Base-by-base conservation (phyloP, 2,888 invertebrate species). In the Parnassius mnemosyne region DNA sequence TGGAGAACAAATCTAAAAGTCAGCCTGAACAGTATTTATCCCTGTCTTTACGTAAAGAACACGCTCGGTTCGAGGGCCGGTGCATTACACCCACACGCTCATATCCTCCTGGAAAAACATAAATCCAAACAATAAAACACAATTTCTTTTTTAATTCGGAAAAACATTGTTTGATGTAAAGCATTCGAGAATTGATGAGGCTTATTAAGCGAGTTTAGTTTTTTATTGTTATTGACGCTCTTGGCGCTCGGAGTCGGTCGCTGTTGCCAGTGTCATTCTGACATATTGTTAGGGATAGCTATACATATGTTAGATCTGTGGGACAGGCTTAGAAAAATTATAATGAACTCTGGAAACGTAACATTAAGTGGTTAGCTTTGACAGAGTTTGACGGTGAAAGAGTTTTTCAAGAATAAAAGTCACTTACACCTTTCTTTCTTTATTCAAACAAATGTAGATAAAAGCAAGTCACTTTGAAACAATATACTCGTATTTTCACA, bases 51-150 rank as follows among this genome's bases (percentile, higher is more conserved):
- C 68, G 66, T 67, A 65, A 69, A 66, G 67, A 70, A 66, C 65
- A 65, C 59, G 68, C 66, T 62, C 67, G 65, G 69, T 60, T 67
- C 70, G 69, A 70, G 66, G 70, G 69, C 69, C 71, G 68, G 64
- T 58, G 64, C 58, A 66, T 66, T 66, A 72, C 72, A 70, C 72
- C 64, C 64, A 60, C 72, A 68, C 68, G 69, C 55, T 64, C 64
- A 65, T 67, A 68, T 69, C 69, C 69, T 70, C 71, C 68, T 63
- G 69, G 69, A 66, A 70, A 71, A 65, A 70, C 72, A 73, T 72
- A 72, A 73, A 73, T 72, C 68, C 67, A 61, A 61, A 66, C 63
- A 55, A 58, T 58, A 63, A 63, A 63, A 58, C 58, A 57, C 63
- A 63, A 63, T 55, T 59, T 46, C 58, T 58, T 57, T 47, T 55